Base-by-base conservation (phyloP, 2,797 vertebrate species). In the Acomys russatus region DNA sequence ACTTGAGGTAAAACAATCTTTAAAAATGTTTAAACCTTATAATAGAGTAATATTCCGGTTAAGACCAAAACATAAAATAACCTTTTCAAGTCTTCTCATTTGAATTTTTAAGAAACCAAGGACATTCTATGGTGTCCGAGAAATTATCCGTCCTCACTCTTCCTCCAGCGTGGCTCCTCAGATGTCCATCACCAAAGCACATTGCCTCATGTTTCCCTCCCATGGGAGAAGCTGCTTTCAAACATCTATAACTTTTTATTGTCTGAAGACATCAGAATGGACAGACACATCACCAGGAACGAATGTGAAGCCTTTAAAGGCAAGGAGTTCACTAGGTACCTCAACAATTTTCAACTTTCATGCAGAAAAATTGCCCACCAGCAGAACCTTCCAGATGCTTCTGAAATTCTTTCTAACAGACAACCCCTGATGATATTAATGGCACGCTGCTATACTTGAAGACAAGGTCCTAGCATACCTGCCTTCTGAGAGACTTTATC, bases 11-110 rank as follows among this genome's bases (percentile, higher is more conserved):
- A 86, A 38, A 30, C 14, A 73, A 76, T 22, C 74, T 64, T 94
- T 94, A 92, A 23, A 94, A 92, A 84, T 73, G 20, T 12, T 59
- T 82, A 78, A 93, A 59, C 9, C 94, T 79, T 68, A 18, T 74
- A 80, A 30, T 85, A 94, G 90, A 88, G 23, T 63, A 88, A 94
- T 76, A 93, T 71, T 91, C 22, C 90, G 18, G 9, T 80, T 86
- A 90, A 90, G 76, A 64, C 0, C 70, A 85, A 86, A n/a, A 86
- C 12, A 2, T 30, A 77, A 1, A 49, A 9, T 51, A 86, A 92
- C 2, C 85, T 87, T 95, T 64, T n/a, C 28, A 38, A 11, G 7
- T 9, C 11, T 71, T 68, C 90, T 12, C 35, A 51, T 88, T 91
- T 82, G 73, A 80, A 91, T 85, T 88, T 9, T 5, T 51, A 84